Conservation (phyloP, 1,140 invertebrate species). For the Drosophila ananassae region DNA sequence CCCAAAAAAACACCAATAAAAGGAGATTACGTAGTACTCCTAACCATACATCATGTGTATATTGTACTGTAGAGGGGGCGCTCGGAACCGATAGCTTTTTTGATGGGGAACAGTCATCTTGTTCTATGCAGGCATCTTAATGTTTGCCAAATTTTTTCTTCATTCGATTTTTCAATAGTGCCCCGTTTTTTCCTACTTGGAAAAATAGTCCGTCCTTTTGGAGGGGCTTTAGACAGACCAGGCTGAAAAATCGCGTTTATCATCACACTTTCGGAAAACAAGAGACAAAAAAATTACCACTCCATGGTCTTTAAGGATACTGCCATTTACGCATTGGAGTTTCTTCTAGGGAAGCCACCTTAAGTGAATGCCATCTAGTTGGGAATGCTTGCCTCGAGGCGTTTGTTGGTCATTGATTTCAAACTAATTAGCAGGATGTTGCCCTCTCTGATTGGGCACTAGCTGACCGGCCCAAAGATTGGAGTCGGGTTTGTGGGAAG, state of each 20-base stretch:
- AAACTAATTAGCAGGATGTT: constrained; percentile 79
- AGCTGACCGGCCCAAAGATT: constrained; percentile 16
- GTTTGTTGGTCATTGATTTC: constrained; percentile 69
- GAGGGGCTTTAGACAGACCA: too few relatives aligned
- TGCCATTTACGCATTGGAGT: background rate
- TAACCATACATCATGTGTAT: too few relatives aligned
- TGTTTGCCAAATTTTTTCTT: constrained; percentile 3
- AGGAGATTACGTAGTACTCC: constrained; percentile 33
- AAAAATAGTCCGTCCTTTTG: constrained; percentile 29
- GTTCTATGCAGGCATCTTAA: background rate
- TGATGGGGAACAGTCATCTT: constrained; percentile 1
- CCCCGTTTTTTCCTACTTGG: constrained; percentile 58
- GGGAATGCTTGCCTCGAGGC: background rate
- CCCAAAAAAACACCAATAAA: constrained; percentile 44
- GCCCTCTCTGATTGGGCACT: constrained; percentile 13
- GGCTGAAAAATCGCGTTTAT: constrained; percentile 16
- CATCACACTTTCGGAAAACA: background rate
- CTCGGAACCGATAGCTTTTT: background rate
- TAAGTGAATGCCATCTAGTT: too few relatives aligned
- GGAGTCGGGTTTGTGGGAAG: background rate
- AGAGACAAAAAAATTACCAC: too few relatives aligned
- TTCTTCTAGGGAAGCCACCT: background rate
- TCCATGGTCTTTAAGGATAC: too few relatives aligned
- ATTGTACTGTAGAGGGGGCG: too few relatives aligned
- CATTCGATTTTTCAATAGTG: constrained; percentile 34